phyloP scores from a whole-genome alignment of 2,113 vertebrate species.

The Brachypodius melanocephalos region DNA sequence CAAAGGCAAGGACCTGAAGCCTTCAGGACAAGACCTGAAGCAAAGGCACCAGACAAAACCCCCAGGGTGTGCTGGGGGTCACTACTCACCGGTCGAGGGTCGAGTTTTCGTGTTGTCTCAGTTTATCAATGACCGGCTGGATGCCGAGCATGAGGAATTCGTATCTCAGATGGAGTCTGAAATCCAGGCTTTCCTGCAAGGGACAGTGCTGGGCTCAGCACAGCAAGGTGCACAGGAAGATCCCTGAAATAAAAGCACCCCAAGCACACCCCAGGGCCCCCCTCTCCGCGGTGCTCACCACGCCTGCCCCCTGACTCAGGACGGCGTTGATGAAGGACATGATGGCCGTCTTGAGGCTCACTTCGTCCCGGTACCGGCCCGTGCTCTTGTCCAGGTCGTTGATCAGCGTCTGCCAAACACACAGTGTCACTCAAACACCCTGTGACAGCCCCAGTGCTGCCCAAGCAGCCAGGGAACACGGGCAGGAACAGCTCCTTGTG shows the following conservation, averaged over 20 bases:
- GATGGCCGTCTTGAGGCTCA: conserved; percentile 97
- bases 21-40: neutral
- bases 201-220: neutral
- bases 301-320: conserved; percentile 94
- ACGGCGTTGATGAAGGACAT: conserved; percentile 99
- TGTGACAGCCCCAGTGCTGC: neutral
- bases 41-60: neutral
- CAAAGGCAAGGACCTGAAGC: neutral
- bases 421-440: neutral
- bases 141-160: conserved; percentile 99
- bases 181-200: conserved; percentile 92
- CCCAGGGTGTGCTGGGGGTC: neutral
- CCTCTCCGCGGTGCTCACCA: conserved; percentile 74
- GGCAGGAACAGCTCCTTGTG: fast-evolving
- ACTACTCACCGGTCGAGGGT: conserved; percentile 90
- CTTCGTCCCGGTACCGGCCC: conserved; percentile 94
- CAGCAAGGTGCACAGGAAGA: neutral
- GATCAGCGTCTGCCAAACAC: conserved; percentile 83
- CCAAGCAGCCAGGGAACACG: neutral
- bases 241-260: neutral
- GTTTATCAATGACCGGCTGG: conserved; percentile 97
- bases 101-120: conserved; percentile 94
- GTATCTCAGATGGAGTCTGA: conserved; percentile 95
- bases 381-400: conserved; percentile 97
- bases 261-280: neutral